Conservation (phyloP, 2,113 vertebrate genomes). For the Anarhynchus alexandrinus region DNA sequence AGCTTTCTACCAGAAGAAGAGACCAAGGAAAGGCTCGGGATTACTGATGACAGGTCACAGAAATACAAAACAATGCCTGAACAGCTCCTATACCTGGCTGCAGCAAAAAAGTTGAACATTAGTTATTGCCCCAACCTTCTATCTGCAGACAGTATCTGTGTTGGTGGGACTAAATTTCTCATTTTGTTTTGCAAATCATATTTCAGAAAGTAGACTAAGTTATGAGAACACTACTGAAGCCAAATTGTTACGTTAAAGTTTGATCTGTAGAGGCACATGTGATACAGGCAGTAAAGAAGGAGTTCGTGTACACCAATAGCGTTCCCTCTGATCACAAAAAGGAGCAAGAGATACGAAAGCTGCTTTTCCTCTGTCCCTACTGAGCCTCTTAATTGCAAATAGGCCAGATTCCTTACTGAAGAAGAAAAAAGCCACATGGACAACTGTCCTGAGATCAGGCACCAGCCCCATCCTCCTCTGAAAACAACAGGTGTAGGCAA, state of each 20-base stretch:
- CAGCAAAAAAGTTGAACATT: not conserved
- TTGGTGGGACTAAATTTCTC: not conserved
- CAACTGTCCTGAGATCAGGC: not conserved
- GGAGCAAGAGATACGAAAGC: not conserved
- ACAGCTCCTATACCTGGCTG: not conserved
- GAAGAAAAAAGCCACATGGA: not conserved
- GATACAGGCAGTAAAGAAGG: not conserved
- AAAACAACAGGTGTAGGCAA: not conserved
- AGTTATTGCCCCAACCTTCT: not conserved
- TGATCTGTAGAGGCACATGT: not conserved
- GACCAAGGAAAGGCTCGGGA: not conserved
- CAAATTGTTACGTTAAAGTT: not conserved
- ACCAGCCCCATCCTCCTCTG: not conserved
- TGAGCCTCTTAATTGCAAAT: not conserved
- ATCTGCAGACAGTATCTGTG: not conserved
- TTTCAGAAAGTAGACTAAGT: not conserved
- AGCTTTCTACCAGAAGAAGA: not conserved
- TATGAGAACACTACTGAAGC: not conserved
- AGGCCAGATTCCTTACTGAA: not conserved
- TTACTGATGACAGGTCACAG: not conserved
- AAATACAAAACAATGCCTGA: not conserved
- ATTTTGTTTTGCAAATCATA: not conserved
- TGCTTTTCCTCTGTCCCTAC: not conserved
- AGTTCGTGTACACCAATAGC: not conserved
- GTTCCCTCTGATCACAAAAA: not conserved